These are phyloP conservation scores for Aplysia californica DNA, from an alignment of 1,140 invertebrate species.

Conservation along the genomic window DNA sequence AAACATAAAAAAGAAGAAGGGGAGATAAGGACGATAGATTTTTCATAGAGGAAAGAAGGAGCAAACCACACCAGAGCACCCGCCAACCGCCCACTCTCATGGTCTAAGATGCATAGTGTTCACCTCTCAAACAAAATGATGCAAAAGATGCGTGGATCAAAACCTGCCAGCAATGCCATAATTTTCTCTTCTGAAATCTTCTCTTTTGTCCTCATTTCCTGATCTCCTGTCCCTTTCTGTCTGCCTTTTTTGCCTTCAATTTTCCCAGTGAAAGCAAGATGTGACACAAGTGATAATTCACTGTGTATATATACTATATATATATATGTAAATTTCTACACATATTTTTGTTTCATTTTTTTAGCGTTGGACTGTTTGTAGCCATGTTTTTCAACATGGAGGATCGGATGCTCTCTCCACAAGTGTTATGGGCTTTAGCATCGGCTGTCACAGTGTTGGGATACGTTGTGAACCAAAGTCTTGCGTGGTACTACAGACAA, in stretches of 20 bases:
- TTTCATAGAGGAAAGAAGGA: too few species aligned
- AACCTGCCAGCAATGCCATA: background rate
- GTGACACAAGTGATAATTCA: background rate
- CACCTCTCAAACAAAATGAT: too few species aligned
- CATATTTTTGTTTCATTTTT: background rate
- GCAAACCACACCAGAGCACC: too few species aligned
- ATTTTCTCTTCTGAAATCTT: background rate
- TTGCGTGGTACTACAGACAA: background rate
- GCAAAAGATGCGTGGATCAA: too few species aligned
- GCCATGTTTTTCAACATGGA: constrained; percentile 21
- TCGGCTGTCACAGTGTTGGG: constrained; percentile 12
- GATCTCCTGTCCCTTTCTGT: background rate
- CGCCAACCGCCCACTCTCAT: too few species aligned
- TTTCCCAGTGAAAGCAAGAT: too few species aligned
- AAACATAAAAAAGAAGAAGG: too few species aligned
- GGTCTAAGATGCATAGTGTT: too few species aligned
- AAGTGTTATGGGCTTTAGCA: constrained; percentile 8
- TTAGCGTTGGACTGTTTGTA: constrained; percentile 14
- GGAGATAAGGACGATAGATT: too few species aligned
- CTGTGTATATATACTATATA: background rate
- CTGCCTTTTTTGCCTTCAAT: too few species aligned
- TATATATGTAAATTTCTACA: constrained; percentile 27
- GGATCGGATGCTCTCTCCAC: constrained; percentile 4
- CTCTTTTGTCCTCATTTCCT: background rate
- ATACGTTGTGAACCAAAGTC: background rate